Conservation (phyloP, 2,113 vertebrate genomes). For the Austrofundulus limnaeus region DNA sequence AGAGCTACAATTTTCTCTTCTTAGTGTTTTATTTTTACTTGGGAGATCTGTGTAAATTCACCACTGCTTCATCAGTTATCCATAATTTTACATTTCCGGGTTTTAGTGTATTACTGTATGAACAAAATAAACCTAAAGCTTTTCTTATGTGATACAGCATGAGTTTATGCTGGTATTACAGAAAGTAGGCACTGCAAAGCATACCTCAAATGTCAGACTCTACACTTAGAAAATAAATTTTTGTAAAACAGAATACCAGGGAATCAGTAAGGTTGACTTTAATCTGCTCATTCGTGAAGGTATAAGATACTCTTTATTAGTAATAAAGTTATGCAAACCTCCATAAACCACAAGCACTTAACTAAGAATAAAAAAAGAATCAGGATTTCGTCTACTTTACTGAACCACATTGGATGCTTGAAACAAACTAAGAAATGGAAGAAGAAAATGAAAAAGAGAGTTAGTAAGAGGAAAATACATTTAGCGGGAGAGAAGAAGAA, state of each 20-base stretch:
- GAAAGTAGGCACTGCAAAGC: conserved; percentile 5
- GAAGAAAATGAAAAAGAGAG: conserved; percentile 7
- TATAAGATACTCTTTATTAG: conserved; percentile 45
- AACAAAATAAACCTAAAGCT: not conserved
- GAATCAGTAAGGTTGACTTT: conserved; percentile 17
- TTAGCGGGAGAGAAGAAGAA: conserved; percentile 29
- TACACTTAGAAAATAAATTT: conserved; percentile 32
- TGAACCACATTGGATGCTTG: conserved; percentile 7
- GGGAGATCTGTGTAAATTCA: not conserved
- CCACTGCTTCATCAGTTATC: not conserved
- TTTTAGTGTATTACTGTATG: conserved; percentile 2
- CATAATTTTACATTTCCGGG: too few relatives aligned
- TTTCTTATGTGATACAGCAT: not conserved
- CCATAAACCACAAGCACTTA: conserved; percentile 23
- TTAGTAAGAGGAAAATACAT: conserved; percentile 24
- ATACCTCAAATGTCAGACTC: conserved; percentile 23
- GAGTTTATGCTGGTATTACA: conserved; percentile 1
- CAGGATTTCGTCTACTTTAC: conserved; percentile 6
- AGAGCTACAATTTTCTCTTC: not conserved
- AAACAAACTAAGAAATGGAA: conserved; percentile 24
- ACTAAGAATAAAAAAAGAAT: not conserved
- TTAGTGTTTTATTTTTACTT: not conserved
- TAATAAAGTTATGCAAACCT: conserved; percentile 20
- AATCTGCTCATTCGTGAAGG: conserved; percentile 32
- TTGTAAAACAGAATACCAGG: conserved; percentile 29